Base-by-base conservation (phyloP, 2,888 invertebrate genomes). In the Acrocyrtus sp. region DNA sequence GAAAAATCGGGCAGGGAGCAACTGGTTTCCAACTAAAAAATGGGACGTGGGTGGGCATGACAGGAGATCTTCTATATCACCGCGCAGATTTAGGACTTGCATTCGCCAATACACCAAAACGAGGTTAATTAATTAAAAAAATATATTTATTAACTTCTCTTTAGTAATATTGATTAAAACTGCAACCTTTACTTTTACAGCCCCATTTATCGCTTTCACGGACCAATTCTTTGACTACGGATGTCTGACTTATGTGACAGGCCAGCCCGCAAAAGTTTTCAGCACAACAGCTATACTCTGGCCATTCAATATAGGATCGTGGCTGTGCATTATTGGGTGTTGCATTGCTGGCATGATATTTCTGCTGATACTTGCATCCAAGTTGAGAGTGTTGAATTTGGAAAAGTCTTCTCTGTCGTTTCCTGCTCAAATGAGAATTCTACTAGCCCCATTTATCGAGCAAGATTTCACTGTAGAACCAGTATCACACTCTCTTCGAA, bases 11-110 rank as follows among this genome's bases (percentile, higher is more conserved):
- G 1, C 60, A 45, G 12, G 78, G 78, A 12, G 78, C 75, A 6
- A 74, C 68, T 10, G 78, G 78, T 1, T 21, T 63, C n/a, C 65
- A 72, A 27, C 51, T 78, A 1, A 22, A 34, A 1, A 74, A 78
- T 43, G 78, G 75, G 27, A 76, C 78, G 1, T 78, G 78, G 78
- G 57, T 75, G n/a, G 75, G 75, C 0, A 45, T 75, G 0, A 58
- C 58, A 0, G 75, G 75, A 27, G 75, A 75, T 27, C 19, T 75
- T 1, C 21, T 63, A 6, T 63, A 60, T 21, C 60, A 68, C 4
- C 50, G 43, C 15, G 75, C 75, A 17, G 75, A 75, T 48, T 5
- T 75, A 0, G 75, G 75, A 0, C 2, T 75, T n/a, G 63, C 22
- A 10, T 21, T 60, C 10, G 66, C 72, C 5, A 72, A 72, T 19